Base-by-base conservation (phyloP, 2,888 invertebrate species). In the Callimorpha dominula region DNA sequence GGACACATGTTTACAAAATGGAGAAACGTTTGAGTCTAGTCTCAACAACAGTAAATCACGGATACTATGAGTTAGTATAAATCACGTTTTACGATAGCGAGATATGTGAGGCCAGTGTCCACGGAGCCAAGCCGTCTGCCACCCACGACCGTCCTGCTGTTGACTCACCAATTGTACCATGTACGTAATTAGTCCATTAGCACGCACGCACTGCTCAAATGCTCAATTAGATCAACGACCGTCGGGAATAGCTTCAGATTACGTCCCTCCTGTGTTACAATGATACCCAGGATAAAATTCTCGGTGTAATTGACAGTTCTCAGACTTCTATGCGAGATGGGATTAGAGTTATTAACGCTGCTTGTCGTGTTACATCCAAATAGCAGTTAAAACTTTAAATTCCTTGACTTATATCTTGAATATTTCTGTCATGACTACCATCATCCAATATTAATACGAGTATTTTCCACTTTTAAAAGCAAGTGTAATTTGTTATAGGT, bases 91-190 rank as follows among this genome's bases (percentile, higher is more conserved):
- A 79, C 84, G 83, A 82, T 85, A 85, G 82, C 84, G 82, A 85
- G 87, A 85, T 87, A 87, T 86, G 88, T 85, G 84, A 85, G 85
- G 74, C 75, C 79, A 77, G 77, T 77, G 77, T 79, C 75, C 78
- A 72, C 86, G 95, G 95, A 93, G 95, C 95, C 95, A 95, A 86
- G 95, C 95, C 92, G 95, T 95, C 95, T 95, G 89, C 93, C 94
- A 90, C 95, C 95, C 95, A 95, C 95, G 94, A 84, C 79, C 90
- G 85, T 83, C 84, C 89, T 92, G 93, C 90, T 79, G 84, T 91
- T 94, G 93, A 94, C 90, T 95, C 95, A 95, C 93, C 94, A 94
- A 92, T 94, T 94, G 85, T 90, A 90, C 90, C 91, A 92, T 93
- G 86, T 88, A 88, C 94, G 90, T 94, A 95, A 95, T 95, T 95